Percentiles rank a stretch among this genome's conserved stretches.
These are phyloP conservation scores for Hemibagrus guttatus DNA, from an alignment of 2,797 vertebrate species.

Conservation along the genomic window DNA sequence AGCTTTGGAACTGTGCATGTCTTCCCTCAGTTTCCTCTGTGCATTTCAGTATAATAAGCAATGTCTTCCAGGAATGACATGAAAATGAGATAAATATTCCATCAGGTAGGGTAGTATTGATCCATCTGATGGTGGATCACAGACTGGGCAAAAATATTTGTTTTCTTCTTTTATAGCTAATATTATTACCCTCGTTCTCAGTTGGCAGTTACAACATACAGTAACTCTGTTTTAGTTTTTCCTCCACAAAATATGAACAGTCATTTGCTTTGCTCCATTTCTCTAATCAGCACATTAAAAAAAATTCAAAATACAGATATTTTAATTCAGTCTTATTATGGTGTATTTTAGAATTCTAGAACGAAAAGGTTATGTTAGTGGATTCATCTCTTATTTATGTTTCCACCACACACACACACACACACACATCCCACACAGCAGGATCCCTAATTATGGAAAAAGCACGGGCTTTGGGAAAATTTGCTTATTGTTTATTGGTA, in stretches of 20 bases:
- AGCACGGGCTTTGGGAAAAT: not conserved
- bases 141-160: not conserved
- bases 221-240: not conserved
- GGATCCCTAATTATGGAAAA: not conserved
- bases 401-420: not conserved
- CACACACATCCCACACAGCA: not conserved
- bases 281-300: not conserved
- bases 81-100: not conserved
- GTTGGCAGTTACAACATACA: not conserved
- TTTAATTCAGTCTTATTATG: not conserved
- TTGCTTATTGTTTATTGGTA: not conserved
- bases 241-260: not conserved
- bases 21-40: not conserved
- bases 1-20: not conserved
- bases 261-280: not conserved
- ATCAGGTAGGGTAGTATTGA: not conserved
- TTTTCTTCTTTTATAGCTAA: not conserved
- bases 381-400: not conserved
- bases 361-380: not conserved
- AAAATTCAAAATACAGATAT: not conserved
- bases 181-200: not conserved
- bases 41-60: not conserved
- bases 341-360: not conserved
- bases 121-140: not conserved
- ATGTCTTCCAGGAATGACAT: not conserved